A percentile compares a stretch with the other conserved stretches of the same genome.
Conservation (phyloP, 2,797 vertebrate species). For the Podarcis siculus region DNA sequence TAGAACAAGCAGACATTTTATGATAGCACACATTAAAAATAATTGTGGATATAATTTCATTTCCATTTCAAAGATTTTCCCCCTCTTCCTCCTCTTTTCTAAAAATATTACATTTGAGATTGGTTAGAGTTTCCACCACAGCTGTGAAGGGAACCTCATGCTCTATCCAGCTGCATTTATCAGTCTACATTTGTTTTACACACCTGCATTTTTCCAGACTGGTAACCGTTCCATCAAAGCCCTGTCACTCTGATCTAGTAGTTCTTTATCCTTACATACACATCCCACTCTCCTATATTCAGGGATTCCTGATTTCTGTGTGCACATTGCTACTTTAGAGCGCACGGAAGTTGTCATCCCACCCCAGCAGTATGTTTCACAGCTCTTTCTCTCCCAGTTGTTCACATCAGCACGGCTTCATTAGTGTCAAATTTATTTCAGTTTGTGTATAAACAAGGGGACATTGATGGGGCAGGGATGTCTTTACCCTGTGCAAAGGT, state of each 20-base stretch:
- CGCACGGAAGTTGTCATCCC: too few relatives aligned
- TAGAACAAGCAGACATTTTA: background rate
- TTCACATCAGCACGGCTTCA: too few relatives aligned
- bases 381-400: too few relatives aligned
- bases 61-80: constrained; percentile 39
- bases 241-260: background rate
- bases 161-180: constrained; percentile 9
- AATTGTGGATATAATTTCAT: background rate
- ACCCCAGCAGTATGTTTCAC: too few relatives aligned
- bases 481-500: too few relatives aligned
- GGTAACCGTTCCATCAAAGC: background rate
- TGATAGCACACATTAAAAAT: fast-evolving
- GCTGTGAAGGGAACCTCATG: constrained; percentile 57
- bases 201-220: constrained; percentile 32
- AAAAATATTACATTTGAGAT: constrained; percentile 68
- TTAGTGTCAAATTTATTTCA: too few relatives aligned
- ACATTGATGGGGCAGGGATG: too few relatives aligned
- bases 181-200: constrained; percentile 14
- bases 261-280: background rate
- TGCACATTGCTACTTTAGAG: too few relatives aligned
- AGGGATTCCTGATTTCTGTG: background rate
- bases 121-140: constrained; percentile 63
- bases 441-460: too few relatives aligned
- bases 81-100: constrained; percentile 69
- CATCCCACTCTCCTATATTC: background rate